Evolutionary conservation across 2,888 invertebrate genomes (phyloP).

Genomic region (Zelleria hepariella): DNA sequence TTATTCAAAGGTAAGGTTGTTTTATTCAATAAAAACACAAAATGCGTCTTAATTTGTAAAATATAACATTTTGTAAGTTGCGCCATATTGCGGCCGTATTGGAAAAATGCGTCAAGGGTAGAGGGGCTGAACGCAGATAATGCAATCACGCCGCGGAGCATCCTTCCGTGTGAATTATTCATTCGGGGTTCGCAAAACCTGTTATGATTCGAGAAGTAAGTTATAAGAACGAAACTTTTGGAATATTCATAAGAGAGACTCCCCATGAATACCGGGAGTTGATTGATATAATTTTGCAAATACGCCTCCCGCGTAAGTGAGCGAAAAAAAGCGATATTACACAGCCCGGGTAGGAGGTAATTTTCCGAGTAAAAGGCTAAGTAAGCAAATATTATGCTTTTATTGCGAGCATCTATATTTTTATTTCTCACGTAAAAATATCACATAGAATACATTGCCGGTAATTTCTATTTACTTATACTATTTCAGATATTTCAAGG

Average conservation of each 20-base stretch:
- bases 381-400: not conserved
- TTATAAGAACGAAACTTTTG: not conserved
- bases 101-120: no score
- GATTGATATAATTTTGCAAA: not conserved
- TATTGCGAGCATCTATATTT: not conserved
- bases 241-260: not conserved
- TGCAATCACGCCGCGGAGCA: not conserved
- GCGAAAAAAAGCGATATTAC: not conserved
- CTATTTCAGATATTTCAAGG: no score
- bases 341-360: not conserved
- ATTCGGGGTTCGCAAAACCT: not conserved
- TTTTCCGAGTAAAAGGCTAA: not conserved
- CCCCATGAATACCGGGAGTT: not conserved
- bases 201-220: not conserved
- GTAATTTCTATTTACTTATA: no score
- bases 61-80: no score
- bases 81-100: no score
- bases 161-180: not conserved
- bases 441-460: no score
- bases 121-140: no score
- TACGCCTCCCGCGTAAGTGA: not conserved
- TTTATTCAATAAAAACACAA: no score
- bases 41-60: no score
- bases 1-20: no score
- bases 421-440: not conserved